Base-by-base conservation (phyloP, 2,113 vertebrate species). In the Rhadina sibilatrix region DNA sequence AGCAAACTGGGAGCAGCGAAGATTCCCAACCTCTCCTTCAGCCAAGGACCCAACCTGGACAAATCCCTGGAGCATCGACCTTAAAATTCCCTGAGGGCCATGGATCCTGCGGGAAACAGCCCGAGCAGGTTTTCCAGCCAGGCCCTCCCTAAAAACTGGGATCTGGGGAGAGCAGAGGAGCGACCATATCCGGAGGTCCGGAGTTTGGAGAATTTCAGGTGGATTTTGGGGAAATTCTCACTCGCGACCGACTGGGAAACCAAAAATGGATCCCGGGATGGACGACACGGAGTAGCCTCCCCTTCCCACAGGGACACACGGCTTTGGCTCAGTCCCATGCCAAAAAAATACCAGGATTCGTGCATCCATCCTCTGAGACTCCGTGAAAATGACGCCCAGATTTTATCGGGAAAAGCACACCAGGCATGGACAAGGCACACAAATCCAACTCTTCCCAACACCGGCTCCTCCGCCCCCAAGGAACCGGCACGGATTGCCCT, bases 231-330 rank as follows among this genome's bases (percentile, higher is more conserved):
- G 30, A 27, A 50, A 3, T 27, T 44, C 28, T 54, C 1, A 0
- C 49, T 44, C 0, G 0, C 0, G 1, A 27, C 19, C 0, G 0
- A 12, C 25, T 38, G 59, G 28, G n/a, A 56, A 64, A 19, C 2
- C 12, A 57, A n/a, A 30, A 38, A 2, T 28, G 40, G 38, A 71
- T 33, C 11, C 31, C 0, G 3, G 66, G 47, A 46, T 9, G 38
- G 81, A 18, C 6, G 28, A 19, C 7, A 24, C 20, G 50, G 40
- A 74, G 49, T 11, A 28, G 59, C 31, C 11, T 24, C 15, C 35
- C 60, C 50, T 75, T 74, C 59, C 50, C 23, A 13, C 28, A 10
- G 37, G 23, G 40, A 47, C 52, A 38, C 46, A 11, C 0, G 6
- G 60, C 19, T 75, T 4, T 13, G 50, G 50, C 30, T 65, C 30